Base-by-base conservation (phyloP, 92 coral and sea anemone genomes). In the Anthopleura xanthogrammica region DNA sequence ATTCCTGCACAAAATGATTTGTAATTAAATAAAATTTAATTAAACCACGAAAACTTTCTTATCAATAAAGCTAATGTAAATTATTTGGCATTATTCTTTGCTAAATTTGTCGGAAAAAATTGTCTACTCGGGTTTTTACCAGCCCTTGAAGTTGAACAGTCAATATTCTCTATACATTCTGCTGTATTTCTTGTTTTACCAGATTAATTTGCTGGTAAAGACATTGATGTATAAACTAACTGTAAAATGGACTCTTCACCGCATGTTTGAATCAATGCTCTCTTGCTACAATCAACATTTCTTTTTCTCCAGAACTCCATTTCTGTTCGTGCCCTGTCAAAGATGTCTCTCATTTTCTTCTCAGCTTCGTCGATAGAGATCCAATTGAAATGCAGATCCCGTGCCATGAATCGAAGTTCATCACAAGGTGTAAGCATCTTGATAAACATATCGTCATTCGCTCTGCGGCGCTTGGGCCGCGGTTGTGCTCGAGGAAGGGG, bases 331-430 rank as follows among this genome's bases (percentile, higher is more conserved):
- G 79, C 79, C 13, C 41, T 42, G 3, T 40, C 29, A 42, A 75
- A 75, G 57, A 75, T 75, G 36, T 75, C 79, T 43, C 29, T 52
- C 79, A 75, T 75, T 3, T 42, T 17, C 55, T 40, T 52, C 39
- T 20, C 60, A 2, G 79, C 79, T 75, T 41, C 55, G 19, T 19
- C 79, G 41, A 75, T 75, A 16, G 56, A 43, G 40, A 75, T 75
- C 79, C 79, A 75, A 5, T 75, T 43, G 41, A 75, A 75, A 43
- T 75, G 79, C 16, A 75, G 79, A 75, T 75, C 79, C 36, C 79
- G 79, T 22, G 79, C 79, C 79, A 75, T 43, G 40, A 41, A 41
- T 42, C n/a, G 42, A 19, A 76, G 79, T 76, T 76, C 79, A 42
- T 76, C 79, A 43, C 56, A 43, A 19, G 79, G 79, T 0, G 79